These are phyloP conservation scores for Drosophila villosipedis DNA, from an alignment of 2,888 invertebrate species.

Conservation along the genomic window DNA sequence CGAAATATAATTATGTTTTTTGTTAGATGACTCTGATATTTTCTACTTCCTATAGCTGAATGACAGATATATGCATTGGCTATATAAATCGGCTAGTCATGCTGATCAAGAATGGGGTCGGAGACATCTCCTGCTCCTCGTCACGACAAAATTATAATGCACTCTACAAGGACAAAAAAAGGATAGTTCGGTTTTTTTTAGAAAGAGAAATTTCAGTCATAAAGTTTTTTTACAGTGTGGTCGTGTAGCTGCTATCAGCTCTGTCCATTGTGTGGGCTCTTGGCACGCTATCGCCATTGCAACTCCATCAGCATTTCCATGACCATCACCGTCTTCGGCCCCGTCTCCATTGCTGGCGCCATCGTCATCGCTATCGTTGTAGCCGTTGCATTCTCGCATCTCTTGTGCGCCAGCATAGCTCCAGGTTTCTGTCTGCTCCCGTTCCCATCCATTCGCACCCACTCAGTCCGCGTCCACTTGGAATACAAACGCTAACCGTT, in stretches of 20 bases:
- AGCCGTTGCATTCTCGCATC: slow-evolving; percentile 23
- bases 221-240: neutral
- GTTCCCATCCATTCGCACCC: no score
- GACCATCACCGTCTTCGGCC: neutral
- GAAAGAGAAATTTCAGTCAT: neutral
- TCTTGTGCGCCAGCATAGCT: slow-evolving; percentile 18
- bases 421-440: neutral
- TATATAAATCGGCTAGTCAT: neutral
- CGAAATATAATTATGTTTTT: neutral
- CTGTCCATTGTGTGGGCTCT: slow-evolving; percentile 64
- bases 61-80: neutral
- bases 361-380: neutral
- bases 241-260: slow-evolving; percentile 38
- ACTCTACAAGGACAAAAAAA: neutral
- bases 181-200: fast-evolving
- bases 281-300: slow-evolving; percentile 54
- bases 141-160: neutral
- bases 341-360: neutral
- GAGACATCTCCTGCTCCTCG: neutral
- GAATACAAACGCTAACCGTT: slow-evolving; percentile 62
- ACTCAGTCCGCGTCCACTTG: slow-evolving; percentile 33
- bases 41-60: no score
- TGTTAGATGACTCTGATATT: neutral
- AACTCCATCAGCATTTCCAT: slow-evolving; percentile 3
- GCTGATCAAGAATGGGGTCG: neutral